Conservation (phyloP, 1,140 invertebrate genomes). For the Orchesella cincta region DNA sequence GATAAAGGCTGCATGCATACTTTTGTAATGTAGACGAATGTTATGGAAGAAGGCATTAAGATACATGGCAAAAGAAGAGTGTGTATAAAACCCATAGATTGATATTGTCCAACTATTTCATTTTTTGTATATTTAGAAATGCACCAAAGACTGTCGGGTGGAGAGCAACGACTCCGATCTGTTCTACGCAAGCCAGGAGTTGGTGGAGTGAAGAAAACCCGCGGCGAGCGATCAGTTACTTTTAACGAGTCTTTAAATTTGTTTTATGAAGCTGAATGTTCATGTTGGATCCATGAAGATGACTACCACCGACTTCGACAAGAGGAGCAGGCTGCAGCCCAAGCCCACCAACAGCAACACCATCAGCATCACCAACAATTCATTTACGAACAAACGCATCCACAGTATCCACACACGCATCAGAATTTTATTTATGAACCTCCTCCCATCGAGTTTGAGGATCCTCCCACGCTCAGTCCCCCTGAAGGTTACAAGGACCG, state of each 20-base stretch:
- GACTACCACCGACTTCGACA: constrained; percentile 47
- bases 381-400: constrained; percentile 26
- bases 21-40: too few species aligned
- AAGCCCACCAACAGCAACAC: constrained; percentile 34
- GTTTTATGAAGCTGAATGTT: constrained; percentile 30
- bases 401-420: constrained; percentile 9
- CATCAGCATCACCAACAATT: constrained; percentile 43
- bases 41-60: neutral
- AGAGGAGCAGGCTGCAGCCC: constrained; percentile 40
- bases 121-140: constrained; percentile 37
- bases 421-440: constrained; percentile 44
- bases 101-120: neutral
- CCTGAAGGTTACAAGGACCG: constrained; percentile 51
- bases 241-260: constrained; percentile 26
- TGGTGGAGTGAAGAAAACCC: constrained; percentile 18
- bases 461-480: constrained; percentile 47
- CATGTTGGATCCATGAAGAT: constrained; percentile 51
- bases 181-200: constrained; percentile 44
- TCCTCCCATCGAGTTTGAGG: constrained; percentile 48
- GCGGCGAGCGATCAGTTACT: constrained; percentile 18
- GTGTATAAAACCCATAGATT: neutral
- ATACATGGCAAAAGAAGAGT: neutral
- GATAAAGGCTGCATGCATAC: neutral
- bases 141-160: constrained; percentile 44
- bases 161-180: constrained; percentile 45